Evolutionary conservation across 2,113 vertebrate species (phyloP).

Genomic region (Delphinapterus leucas): DNA sequence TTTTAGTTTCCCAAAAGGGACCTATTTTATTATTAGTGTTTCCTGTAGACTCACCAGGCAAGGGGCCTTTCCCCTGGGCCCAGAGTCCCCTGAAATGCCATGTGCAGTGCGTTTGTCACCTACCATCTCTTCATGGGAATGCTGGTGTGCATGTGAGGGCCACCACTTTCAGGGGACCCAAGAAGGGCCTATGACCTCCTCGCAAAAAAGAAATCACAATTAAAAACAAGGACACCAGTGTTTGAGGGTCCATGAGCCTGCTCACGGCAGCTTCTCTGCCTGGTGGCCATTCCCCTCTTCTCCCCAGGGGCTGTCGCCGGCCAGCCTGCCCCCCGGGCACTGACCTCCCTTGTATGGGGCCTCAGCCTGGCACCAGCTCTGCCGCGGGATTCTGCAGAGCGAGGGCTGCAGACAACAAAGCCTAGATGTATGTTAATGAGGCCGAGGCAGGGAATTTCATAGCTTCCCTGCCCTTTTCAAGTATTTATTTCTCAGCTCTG

Average conservation of each 20-base stretch:
- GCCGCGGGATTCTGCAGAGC: not conserved
- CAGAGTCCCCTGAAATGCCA: rapidly evolving
- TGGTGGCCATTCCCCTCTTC: rapidly evolving
- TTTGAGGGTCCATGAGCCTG: rapidly evolving
- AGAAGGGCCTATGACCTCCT: not conserved
- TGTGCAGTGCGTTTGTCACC: rapidly evolving
- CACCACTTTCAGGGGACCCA: not conserved
- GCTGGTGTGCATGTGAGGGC: rapidly evolving
- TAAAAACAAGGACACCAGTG: not conserved
- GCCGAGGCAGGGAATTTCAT: rapidly evolving
- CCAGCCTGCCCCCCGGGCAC: rapidly evolving
- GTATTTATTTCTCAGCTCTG: not conserved
- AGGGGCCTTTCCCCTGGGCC: not conserved
- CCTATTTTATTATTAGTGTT: rapidly evolving
- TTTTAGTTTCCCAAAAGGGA: rapidly evolving
- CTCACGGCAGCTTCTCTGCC: not conserved
- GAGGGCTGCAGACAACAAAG: not conserved
- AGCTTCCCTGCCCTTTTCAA: not conserved
- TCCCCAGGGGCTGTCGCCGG: not conserved
- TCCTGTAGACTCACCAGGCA: rapidly evolving
- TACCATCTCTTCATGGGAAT: rapidly evolving
- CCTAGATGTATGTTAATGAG: not conserved
- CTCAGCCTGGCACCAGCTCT: not conserved
- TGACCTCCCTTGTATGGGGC: not conserved
- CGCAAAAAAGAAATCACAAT: too few relatives aligned